Evolutionary conservation across 2,113 vertebrate species (phyloP), one percentile per base, ranked within the genome.

Genomic region (Haemorhous mexicanus): DNA sequence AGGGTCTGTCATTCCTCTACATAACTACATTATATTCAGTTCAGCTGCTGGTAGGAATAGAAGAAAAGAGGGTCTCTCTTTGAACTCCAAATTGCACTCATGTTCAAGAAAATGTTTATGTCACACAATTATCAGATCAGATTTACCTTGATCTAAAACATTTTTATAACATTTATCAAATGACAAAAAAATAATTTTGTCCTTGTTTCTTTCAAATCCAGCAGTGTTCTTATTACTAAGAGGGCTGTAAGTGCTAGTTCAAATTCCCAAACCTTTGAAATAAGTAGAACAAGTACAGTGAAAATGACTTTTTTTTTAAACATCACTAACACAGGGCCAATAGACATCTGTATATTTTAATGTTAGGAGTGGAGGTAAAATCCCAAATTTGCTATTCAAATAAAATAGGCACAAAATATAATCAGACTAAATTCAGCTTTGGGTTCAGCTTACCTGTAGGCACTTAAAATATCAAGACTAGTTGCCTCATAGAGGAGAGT

Each of bases 301-400:
- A 55, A 91, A 87, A 63, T 11, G 0, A 49, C 15, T 80, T 78
- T 10, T 63, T 68, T 84, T 21, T 77, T 39, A 92, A 83, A 64
- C 11, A 21, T 67, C 61, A 78, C 32, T 67, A 59, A 63, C 8
- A 69, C 64, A 61, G 21, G 26, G 9, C 11, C 8, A 41, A 93
- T 73, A 66, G 2, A 11, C 11, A 49, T 13, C 5, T 44, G 6
- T 11, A 32, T 53, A 23, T 76, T 56, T 73, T n/a, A 61, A 20
- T 19, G 33, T 19, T 47, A 37, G 6, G 4, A 32, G 26, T 1
- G 1, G 20, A 9, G 13, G 3, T 3, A 59, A 37, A 47, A 24
- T 5, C 20, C 9, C 24, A 9, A 9, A 37, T 6, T 86, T 83
- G 23, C 8, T 59, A 11, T 70, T 69, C 18, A 77, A 44, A 44